These are phyloP conservation scores for Sinocyclocheilus grahami DNA, from an alignment of 2,113 vertebrate species.

Conservation along the genomic window DNA sequence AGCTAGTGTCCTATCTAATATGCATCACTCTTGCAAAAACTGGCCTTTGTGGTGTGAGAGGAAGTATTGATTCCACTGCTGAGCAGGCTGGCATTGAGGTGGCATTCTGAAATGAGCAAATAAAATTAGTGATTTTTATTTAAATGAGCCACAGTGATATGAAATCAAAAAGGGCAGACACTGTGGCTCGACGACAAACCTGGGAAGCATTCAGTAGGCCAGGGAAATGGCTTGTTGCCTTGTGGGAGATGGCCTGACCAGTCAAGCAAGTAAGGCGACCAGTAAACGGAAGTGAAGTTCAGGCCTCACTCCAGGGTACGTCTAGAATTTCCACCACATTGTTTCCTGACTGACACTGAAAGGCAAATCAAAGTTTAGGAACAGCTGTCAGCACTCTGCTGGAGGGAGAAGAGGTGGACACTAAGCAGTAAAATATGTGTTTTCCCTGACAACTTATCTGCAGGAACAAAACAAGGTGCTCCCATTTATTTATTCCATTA, in stretches of 20 bases:
- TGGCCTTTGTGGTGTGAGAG: slow-evolving; percentile 2
- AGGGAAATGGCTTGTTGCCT: slow-evolving; percentile 32
- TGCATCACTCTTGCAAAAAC: slow-evolving; percentile 12
- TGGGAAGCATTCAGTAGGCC: slow-evolving; percentile 1
- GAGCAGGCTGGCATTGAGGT: slow-evolving; percentile 37
- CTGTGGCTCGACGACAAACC: neutral
- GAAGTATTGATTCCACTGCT: slow-evolving; percentile 20
- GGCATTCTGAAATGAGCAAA: slow-evolving; percentile 10
- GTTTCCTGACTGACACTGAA: slow-evolving; percentile 44
- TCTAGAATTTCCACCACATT: slow-evolving; percentile 39
- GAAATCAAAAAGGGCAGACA: slow-evolving; percentile 5
- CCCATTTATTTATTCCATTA: slow-evolving; percentile 13
- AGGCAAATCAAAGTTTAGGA: slow-evolving; percentile 27
- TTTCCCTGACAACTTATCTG: slow-evolving; percentile 14
- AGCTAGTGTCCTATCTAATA: slow-evolving; percentile 43
- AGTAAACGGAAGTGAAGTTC: slow-evolving; percentile 45
- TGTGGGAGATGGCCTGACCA: slow-evolving; percentile 41
- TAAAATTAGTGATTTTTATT: slow-evolving; percentile 25
- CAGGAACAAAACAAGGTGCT: slow-evolving; percentile 5
- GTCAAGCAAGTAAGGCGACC: slow-evolving; percentile 27
- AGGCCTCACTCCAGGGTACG: slow-evolving; percentile 16
- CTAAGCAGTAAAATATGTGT: slow-evolving; percentile 27
- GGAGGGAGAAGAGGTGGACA: neutral
- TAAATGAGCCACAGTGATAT: slow-evolving; percentile 28
- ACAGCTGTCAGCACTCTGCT: slow-evolving; percentile 22